Evolutionary conservation across 2,888 invertebrate genomes (phyloP), one percentile per base, ranked within the genome.

Genomic region (Plemyria rubiginata): DNA sequence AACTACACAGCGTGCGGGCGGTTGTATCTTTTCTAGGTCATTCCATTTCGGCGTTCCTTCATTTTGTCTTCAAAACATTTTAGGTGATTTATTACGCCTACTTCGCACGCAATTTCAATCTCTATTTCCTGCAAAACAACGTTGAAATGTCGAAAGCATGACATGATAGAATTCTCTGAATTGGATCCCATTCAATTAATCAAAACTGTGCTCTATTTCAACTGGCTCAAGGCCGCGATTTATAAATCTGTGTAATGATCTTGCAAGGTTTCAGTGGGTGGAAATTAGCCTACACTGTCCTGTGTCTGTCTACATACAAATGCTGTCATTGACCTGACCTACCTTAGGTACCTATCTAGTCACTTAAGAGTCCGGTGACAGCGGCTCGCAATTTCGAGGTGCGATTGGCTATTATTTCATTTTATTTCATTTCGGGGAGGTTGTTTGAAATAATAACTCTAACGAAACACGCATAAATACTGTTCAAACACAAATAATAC

Each of bases 171-270:
- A 52, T 46, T 28, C 16, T 32, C 52, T 22, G 32, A 61, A 57
- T 38, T 36, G 28, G 49, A 1, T 43, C 40, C 51, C 22, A 54
- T 62, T 53, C n/a, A 55, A 64, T 45, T 52, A 53, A 60, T 60
- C 48, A 60, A 55, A 60, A 53, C 11, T 51, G 9, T 41, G 53
- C 61, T 63, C 53, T 56, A 60, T 16, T 46, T 15, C 13, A 60
- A 50, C 50, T 64, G 60, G 11, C 36, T 40, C 56, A 64, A 64
- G 64, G 64, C 32, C 45, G 41, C 3, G 13, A 43, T 64, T 50
- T 46, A 56, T 55, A 53, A 49, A 48, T 54, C 50, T 49, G 59
- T 52, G 45, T 51, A 36, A 38, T 38, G 36, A 22, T 13, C 45
- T 29, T 22, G 11, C 54, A 53, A 50, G 53, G 49, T 56, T 55